Conservation (phyloP, 2,888 invertebrate genomes). For the Encarsia formosa region DNA sequence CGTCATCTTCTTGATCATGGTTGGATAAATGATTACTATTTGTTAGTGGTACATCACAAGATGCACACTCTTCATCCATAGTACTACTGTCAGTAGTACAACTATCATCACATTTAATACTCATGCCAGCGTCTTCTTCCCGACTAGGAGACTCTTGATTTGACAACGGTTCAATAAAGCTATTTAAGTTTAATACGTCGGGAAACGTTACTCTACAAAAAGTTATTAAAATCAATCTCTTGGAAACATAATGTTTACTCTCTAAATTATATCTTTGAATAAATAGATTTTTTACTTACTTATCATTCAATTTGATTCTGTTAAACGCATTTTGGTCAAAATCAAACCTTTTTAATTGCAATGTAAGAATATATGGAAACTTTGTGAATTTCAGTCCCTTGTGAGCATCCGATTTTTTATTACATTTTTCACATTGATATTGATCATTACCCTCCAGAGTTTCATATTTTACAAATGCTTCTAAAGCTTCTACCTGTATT, state of each 20-base stretch:
- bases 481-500: conserved; percentile 70
- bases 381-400: conserved; percentile 83
- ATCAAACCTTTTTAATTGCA: conserved; percentile 86
- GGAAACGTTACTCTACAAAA: conserved; percentile 73
- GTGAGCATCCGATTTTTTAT: conserved; percentile 82
- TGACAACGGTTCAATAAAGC: conserved; percentile 56
- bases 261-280: conserved; percentile 9
- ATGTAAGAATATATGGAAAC: conserved; percentile 80
- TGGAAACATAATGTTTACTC: not conserved
- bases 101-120: conserved; percentile 61
- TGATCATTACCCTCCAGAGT: conserved; percentile 79
- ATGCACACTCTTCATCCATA: conserved; percentile 59
- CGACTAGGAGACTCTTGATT: conserved; percentile 46
- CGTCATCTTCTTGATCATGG: conserved; percentile 61
- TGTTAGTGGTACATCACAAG: conserved; percentile 31
- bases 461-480: conserved; percentile 81
- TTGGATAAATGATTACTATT: conserved; percentile 38
- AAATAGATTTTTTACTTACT: conserved; percentile 54
- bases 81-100: conserved; percentile 68
- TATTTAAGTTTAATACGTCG: conserved; percentile 72
- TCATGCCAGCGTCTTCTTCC: conserved; percentile 51
- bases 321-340: conserved; percentile 82
- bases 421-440: conserved; percentile 81
- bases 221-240: conserved; percentile 8
- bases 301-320: conserved; percentile 82